phyloP scores from a whole-genome alignment of 1,140 invertebrate genomes.

The Drosophila melanogaster region Release_6_plus_ISO1_MT NT_037436.4:7227501-7228000 shows the following conservation, averaged over 20 bases:
- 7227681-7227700: slow-evolving; percentile 66
- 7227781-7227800: slow-evolving; percentile 8
- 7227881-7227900: slow-evolving; percentile 39
- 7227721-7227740: slow-evolving; percentile 45
- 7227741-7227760: slow-evolving; percentile 51
- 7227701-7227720: slow-evolving; percentile 76
- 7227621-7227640: slow-evolving; percentile 21
- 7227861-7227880: slow-evolving; percentile 76
- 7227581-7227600: slow-evolving; percentile 44
- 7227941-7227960: slow-evolving; percentile 14
- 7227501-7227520: slow-evolving; percentile 34
- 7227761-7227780: slow-evolving; percentile 69
- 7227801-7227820: background rate
- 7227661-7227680: slow-evolving; percentile 44
- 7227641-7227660: slow-evolving; percentile 37
- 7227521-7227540: slow-evolving; percentile 57
- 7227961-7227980: slow-evolving; percentile 64
- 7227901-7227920: slow-evolving; percentile 49
- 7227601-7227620: slow-evolving; percentile 43
- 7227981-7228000: slow-evolving; percentile 72
- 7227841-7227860: slow-evolving; percentile 75
- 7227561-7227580: slow-evolving; percentile 65
- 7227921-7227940: slow-evolving; percentile 58
- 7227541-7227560: slow-evolving; percentile 81
- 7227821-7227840: slow-evolving; percentile 41